Conservation (phyloP, 2,113 vertebrate species). For the Rhinogobius similis region DNA sequence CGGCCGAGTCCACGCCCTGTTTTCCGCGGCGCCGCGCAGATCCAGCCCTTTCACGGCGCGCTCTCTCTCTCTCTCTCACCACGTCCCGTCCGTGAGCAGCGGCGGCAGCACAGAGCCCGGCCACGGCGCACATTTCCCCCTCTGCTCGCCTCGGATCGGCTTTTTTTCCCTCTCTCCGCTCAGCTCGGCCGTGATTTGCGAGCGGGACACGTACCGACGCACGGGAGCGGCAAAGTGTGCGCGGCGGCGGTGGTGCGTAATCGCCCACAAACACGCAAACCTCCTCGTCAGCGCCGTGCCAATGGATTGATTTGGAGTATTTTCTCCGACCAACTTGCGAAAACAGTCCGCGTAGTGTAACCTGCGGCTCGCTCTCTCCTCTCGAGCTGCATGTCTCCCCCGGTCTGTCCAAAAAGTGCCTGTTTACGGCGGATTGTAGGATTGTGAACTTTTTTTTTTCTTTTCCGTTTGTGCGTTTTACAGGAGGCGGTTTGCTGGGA, state of each 20-base stretch:
- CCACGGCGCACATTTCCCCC: constrained; percentile 61
- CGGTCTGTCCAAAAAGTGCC: constrained; percentile 64
- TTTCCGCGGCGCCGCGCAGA: constrained; percentile 73
- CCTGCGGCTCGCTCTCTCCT: constrained; percentile 56
- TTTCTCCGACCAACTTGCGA: constrained; percentile 72
- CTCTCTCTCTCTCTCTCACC: constrained; percentile 34
- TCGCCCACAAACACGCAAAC: background rate
- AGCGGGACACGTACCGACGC: constrained; percentile 10
- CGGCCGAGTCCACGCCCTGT: constrained; percentile 68
- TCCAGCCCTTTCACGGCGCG: constrained; percentile 71
- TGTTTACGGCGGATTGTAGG: constrained; percentile 67
- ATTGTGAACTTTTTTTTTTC: constrained; percentile 60
- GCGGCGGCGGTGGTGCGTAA: constrained; percentile 6
- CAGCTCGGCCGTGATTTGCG: constrained; percentile 21
- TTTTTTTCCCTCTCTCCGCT: constrained; percentile 2
- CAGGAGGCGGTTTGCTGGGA: constrained; percentile 45
- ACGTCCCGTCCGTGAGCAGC: constrained; percentile 66
- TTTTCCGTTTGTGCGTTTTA: constrained; percentile 22
- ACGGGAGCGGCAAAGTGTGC: constrained; percentile 16
- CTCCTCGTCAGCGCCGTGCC: constrained; percentile 42
- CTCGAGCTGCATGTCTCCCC: constrained; percentile 72
- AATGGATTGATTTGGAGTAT: constrained; percentile 77
- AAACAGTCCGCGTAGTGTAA: constrained; percentile 55
- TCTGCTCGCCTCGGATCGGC: constrained; percentile 51
- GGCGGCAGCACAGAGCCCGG: constrained; percentile 51